Evolutionary conservation across 92 coral and sea anemone genomes (phyloP), one percentile per base, ranked within the genome.

Genomic region (Palythoa heliodiscus): DNA sequence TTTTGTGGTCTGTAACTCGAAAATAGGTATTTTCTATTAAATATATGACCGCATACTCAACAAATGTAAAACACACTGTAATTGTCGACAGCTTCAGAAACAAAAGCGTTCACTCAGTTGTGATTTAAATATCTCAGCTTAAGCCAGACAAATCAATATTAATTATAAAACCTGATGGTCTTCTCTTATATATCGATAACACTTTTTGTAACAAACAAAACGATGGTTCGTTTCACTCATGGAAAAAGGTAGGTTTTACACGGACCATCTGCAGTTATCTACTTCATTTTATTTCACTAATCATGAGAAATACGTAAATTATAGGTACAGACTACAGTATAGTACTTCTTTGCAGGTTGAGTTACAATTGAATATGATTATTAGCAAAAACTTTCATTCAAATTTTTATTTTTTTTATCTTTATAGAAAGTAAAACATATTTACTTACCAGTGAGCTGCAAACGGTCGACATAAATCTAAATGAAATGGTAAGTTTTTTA

Each of bases 391-490:
- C 20, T 68, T 38, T 60, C 24, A 40, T 67, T 64, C 22, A 16
- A 66, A 77, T n/a, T n/a, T n/a, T n/a, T n/a, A n/a, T n/a, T n/a
- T n/a, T n/a, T n/a, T n/a, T n/a, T n/a, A n/a, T n/a, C n/a, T n/a
- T n/a, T n/a, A n/a, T n/a, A 58, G 22, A 13, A 76, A 29, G 52
- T 47, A 13, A 4, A 24, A 35, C 17, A 75, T 16, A 29, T 29
- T 29, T 35, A 89, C 98, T 87, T 91, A 97, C 99, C 99, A 97
- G 75, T 97, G 99, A 57, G 99, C 99, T 19, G 99, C 99, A 83
- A 97, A 97, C 53, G 99, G 99, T 23, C 99, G 97, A 87, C 99
- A 97, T 14, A 97, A 86, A 77, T 97, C 99, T 89, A 97, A 73
- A 73, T 97, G 99, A 90, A 97, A 97, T 6, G 99, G 99, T 25